Evolutionary conservation across 2,888 invertebrate species (phyloP), one percentile per base, ranked within the genome.

Genomic region (Stenotaenia linearis): DNA sequence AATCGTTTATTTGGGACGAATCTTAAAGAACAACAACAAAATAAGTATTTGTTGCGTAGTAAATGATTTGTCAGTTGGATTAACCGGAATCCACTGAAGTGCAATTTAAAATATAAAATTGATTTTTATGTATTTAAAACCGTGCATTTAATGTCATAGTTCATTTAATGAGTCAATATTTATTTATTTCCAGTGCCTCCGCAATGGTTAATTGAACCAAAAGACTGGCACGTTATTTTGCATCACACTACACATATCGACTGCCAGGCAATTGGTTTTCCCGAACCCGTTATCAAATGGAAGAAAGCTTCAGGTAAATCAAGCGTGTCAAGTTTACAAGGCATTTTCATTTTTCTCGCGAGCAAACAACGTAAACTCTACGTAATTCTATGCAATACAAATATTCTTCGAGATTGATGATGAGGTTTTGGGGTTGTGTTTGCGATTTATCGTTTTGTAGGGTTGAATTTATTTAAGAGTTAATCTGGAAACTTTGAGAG

Each of bases 141-240:
- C n/a, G n/a, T n/a, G n/a, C n/a, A n/a, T n/a, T n/a, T n/a, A n/a
- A n/a, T n/a, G n/a, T n/a, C n/a, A n/a, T n/a, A n/a, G n/a, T n/a
- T n/a, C n/a, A n/a, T n/a, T 50, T 78, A 23, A 25, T 78, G 9
- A 40, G 80, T 50, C 18, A 18, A 18, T 50, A 7, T 50, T 50
- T 18, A 21, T 50, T 50, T 18, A 21, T 50, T 50, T 81, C 12
- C 80, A 84, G 84, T 84, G 79, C 84, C 84, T 79, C 83, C 83
- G 61, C 81, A 80, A 77, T 84, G 84, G 84, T 79, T 82, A 79
- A 81, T 83, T 76, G 84, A 84, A 81, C 84, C 84, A 40, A 81
- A 82, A 75, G 82, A 83, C 81, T 82, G 82, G 35, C 81, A 82
- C 77, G 83, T 83, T 78, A 83, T 84, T 75, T 83, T 84, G 80